Conservation (phyloP, 2,797 vertebrate genomes). For the Poeciliopsis paucimaculata region DNA sequence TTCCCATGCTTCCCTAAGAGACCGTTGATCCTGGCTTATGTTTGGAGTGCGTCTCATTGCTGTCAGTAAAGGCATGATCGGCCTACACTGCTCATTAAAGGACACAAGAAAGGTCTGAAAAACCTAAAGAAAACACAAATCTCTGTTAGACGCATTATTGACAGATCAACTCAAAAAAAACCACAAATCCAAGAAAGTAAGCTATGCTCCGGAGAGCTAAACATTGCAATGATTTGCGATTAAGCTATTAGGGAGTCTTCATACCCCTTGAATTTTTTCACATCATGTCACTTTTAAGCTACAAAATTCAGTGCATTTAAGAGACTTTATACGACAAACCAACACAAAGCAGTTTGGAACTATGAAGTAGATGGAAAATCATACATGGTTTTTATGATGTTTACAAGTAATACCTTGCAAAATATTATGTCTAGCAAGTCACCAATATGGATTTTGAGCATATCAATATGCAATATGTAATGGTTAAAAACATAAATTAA, state of each 20-base stretch:
- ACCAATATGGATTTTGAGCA: background rate
- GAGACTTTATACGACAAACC: background rate
- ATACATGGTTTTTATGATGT: background rate
- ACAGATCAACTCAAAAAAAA: background rate
- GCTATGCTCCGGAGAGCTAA: background rate
- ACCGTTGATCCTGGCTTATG: constrained; percentile 75
- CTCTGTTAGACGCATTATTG: background rate
- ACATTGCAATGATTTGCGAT: background rate
- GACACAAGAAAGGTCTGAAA: constrained; percentile 89
- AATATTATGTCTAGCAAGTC: background rate
- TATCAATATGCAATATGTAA: background rate
- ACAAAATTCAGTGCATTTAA: background rate
- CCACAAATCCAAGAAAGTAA: background rate
- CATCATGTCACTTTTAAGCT: background rate
- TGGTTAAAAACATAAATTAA: background rate
- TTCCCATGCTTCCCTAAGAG: constrained; percentile 83
- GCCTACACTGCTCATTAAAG: constrained; percentile 86
- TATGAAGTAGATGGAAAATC: background rate
- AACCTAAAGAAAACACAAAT: constrained; percentile 63
- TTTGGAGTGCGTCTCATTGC: constrained; percentile 76
- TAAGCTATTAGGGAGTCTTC: background rate
- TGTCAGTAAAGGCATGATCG: constrained; percentile 84
- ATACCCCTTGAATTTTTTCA: background rate
- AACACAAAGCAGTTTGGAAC: background rate
- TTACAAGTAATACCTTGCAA: background rate